These are phyloP conservation scores for Lethrus apterus DNA, from an alignment of 1,140 invertebrate genomes.

Conservation along the genomic window DNA sequence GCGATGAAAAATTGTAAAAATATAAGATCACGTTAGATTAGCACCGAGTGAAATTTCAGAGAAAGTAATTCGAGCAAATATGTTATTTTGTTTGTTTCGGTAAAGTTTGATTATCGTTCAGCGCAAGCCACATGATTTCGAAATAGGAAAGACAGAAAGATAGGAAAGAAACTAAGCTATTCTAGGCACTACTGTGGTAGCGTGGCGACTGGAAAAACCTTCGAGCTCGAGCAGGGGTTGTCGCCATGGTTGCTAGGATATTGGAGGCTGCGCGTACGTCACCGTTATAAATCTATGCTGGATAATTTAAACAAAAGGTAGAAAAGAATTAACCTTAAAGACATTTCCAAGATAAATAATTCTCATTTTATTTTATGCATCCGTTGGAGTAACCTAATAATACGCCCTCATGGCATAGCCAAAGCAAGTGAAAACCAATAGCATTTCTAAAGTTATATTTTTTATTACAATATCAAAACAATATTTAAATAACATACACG, in stretches of 20 bases:
- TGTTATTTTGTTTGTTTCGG: neutral
- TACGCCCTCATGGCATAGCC: no score
- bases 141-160: constrained; percentile 9
- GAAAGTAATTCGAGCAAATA: neutral
- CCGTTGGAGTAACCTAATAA: no score
- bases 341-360: no score
- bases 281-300: no score
- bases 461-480: no score
- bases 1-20: neutral
- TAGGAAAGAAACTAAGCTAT: constrained; percentile 13
- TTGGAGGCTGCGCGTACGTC: constrained; percentile 11
- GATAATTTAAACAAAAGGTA: no score
- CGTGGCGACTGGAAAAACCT: constrained; percentile 9
- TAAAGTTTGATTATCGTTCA: neutral
- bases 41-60: constrained; percentile 1
- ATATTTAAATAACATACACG: no score
- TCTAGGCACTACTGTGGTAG: constrained; percentile 11
- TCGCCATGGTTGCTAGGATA: constrained; percentile 12
- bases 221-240: constrained; percentile 8
- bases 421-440: no score
- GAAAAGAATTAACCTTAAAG: no score
- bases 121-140: constrained; percentile 8
- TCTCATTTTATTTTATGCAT: no score
- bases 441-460: no score
- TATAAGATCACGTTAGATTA: neutral